Conservation (phyloP, 2,113 vertebrate species). For the Miniopterus natalensis region DNA sequence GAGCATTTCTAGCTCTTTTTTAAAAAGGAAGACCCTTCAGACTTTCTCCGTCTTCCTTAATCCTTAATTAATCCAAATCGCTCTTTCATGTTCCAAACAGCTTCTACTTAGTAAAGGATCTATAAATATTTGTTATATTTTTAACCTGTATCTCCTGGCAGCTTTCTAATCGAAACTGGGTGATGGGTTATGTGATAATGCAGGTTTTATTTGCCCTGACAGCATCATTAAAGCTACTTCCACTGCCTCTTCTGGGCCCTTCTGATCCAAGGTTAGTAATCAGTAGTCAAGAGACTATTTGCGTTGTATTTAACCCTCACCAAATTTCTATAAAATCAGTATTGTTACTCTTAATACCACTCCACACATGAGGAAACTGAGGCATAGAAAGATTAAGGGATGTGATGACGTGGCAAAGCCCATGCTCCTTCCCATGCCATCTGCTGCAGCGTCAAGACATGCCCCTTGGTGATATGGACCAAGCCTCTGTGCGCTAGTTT, state of each 20-base stretch:
- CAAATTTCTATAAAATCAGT: neutral
- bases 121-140: neutral
- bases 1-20: neutral
- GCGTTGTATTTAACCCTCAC: neutral
- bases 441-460: neutral
- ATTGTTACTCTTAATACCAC: neutral
- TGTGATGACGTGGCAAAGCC: neutral
- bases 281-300: neutral
- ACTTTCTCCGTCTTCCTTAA: neutral
- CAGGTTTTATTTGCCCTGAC: neutral
- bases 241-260: neutral
- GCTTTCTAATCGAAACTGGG: neutral
- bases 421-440: neutral
- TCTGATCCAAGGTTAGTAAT: neutral
- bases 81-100: neutral
- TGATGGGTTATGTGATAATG: neutral
- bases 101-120: neutral
- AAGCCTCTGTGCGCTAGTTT: neutral
- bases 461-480: neutral
- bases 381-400: neutral
- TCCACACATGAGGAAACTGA: neutral
- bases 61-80: neutral
- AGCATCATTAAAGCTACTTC: neutral
- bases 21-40: neutral
- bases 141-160: neutral